Evolutionary conservation across 2,888 invertebrate species (phyloP).

Genomic region (Carterocephalus palaemon): DNA sequence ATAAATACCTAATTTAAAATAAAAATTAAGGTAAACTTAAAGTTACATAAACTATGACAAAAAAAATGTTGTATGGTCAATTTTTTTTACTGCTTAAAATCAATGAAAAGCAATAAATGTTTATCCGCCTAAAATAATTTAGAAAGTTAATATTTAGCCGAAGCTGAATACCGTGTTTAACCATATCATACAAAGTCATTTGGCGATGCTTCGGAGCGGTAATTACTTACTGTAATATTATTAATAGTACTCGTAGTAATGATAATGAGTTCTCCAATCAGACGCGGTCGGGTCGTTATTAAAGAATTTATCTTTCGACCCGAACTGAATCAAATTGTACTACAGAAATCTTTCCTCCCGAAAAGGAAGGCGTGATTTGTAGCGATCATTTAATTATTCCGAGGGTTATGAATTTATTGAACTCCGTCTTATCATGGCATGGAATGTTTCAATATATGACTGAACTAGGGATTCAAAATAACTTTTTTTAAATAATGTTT

Average conservation of each 20-base stretch:
- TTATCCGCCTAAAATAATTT: slow-evolving; percentile 8
- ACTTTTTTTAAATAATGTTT: too few species aligned
- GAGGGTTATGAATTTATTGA: slow-evolving; percentile 25
- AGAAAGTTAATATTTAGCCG: neutral
- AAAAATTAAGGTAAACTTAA: too few species aligned
- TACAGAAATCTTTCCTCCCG: slow-evolving; percentile 27
- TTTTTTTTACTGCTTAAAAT: too few species aligned
- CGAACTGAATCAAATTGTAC: slow-evolving; percentile 30
- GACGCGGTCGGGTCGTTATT: slow-evolving; percentile 32
- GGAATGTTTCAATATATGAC: slow-evolving; percentile 16
- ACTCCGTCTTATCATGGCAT: slow-evolving; percentile 10
- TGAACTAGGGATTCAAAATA: slow-evolving; percentile 1
- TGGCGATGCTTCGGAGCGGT: slow-evolving; percentile 31
- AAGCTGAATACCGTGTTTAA: slow-evolving; percentile 13
- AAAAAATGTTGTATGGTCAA: too few species aligned
- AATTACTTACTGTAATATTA: slow-evolving; percentile 43
- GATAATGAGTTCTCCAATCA: slow-evolving; percentile 33
- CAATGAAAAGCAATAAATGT: slow-evolving; percentile 2
- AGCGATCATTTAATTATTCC: slow-evolving; percentile 30
- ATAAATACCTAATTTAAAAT: too few species aligned
- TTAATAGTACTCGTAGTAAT: slow-evolving; percentile 34
- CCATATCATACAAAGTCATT: slow-evolving; percentile 18
- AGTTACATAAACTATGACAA: too few species aligned
- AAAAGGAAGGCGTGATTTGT: slow-evolving; percentile 31
- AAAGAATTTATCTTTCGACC: slow-evolving; percentile 32